A percentile compares a stretch with the other conserved stretches of the same genome.
phyloP scores from a whole-genome alignment of 1,140 invertebrate genomes.

The Dolichoris vasculosae region DNA sequence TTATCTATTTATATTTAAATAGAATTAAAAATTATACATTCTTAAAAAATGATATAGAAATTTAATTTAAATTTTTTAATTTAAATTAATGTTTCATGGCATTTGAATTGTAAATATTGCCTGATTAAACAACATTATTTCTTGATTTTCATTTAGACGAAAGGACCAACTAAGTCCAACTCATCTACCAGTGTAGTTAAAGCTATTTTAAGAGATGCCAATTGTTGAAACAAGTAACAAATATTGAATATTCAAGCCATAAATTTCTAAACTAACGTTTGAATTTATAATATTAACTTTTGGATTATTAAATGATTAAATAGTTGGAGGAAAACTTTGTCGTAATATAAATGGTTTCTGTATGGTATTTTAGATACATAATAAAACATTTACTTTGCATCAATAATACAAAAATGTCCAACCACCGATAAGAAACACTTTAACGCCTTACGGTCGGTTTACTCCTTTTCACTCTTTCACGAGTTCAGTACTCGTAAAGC shows the following conservation, averaged over 20 bases:
- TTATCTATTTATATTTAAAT: no score
- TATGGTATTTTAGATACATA: background rate
- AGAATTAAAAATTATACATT: no score
- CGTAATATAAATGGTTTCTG: conserved; percentile 38
- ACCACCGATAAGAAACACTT: background rate
- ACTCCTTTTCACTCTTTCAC: background rate
- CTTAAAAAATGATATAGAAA: no score
- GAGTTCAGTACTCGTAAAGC: conserved; percentile 12
- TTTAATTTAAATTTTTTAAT: no score
- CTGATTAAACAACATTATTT: no score
- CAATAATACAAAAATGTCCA: conserved; percentile 46
- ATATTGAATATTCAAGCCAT: conserved; percentile 30
- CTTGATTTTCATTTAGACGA: no score
- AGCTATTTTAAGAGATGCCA: background rate
- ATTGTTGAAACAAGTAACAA: background rate
- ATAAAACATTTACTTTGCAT: conserved; percentile 47
- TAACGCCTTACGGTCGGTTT: background rate
- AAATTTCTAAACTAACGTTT: conserved; percentile 27
- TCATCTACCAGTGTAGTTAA: background rate
- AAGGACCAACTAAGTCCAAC: background rate
- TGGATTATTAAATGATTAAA: conserved; percentile 42
- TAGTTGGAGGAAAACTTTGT: conserved; percentile 36
- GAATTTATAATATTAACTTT: conserved; percentile 35
- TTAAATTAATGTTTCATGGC: no score
- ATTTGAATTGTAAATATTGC: no score